phyloP scores from a whole-genome alignment of 1,140 invertebrate species.

The Zaprionus kolodkinae region DNA sequence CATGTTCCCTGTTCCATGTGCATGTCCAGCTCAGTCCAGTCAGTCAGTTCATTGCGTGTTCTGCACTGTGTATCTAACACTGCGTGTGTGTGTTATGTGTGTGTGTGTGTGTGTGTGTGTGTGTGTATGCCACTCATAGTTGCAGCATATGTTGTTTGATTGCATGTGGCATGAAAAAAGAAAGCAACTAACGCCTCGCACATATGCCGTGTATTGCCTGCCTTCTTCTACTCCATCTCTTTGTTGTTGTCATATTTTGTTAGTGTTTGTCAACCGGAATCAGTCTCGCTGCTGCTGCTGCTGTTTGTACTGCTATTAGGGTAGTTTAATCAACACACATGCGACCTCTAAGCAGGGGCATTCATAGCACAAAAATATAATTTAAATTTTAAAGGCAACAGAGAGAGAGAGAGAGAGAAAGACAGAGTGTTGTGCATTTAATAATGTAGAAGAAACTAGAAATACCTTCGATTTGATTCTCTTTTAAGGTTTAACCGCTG shows the following conservation, averaged over 20 bases:
- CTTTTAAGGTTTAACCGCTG: no score
- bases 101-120: slow-evolving; percentile 5
- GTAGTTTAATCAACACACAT: slow-evolving; percentile 30
- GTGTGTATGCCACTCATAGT: slow-evolving; percentile 23
- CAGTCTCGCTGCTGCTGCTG: slow-evolving; percentile 11
- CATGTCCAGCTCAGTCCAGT: slow-evolving; percentile 41
- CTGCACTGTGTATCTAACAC: slow-evolving; percentile 34
- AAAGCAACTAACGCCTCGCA: slow-evolving; percentile 38
- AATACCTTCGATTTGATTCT: no score
- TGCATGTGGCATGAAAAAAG: slow-evolving; percentile 64
- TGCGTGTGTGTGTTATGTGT: slow-evolving; percentile 10
- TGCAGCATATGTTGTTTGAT: slow-evolving; percentile 75
- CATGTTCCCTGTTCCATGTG: slow-evolving; percentile 29
- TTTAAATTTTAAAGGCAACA: background rate
- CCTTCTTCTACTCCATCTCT: slow-evolving; percentile 27
- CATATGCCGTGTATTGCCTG: slow-evolving; percentile 57
- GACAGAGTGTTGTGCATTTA: background rate
- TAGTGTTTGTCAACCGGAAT: slow-evolving; percentile 53
- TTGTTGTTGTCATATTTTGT: slow-evolving; percentile 61
- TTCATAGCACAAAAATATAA: background rate
- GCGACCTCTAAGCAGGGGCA: slow-evolving; percentile 7
- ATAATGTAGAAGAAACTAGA: background rate
- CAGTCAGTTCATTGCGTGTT: slow-evolving; percentile 65
- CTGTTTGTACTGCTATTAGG: slow-evolving; percentile 51
- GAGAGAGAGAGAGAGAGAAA: background rate